Evolutionary conservation across 2,113 vertebrate genomes (phyloP), one percentile per base, ranked within the genome.

Genomic region (Chaetorhynchus papuensis): DNA sequence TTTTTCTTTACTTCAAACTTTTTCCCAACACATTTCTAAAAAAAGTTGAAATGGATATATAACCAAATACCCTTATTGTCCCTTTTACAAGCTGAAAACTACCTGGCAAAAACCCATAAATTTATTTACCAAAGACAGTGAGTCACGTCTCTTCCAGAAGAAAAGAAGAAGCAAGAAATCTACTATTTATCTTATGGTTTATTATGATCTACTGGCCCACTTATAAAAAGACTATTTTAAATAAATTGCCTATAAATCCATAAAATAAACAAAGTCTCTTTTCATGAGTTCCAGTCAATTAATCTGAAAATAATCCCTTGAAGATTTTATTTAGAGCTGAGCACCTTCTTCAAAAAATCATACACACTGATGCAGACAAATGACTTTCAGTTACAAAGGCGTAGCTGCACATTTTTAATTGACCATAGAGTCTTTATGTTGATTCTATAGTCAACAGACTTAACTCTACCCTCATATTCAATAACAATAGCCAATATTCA

Each of bases 211-310:
- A 77, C 66, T 94, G 50, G 70, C 28, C 53, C 86, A 89, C 70
- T 96, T 91, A 89, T 31, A 90, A 96, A 93, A 87, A 94, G 7
- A 89, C 90, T 86, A 93, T 92, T 96, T 95, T 61, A 75, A 79
- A 83, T 83, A 94, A 97, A 95, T 68, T 66, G 23, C 63, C 87
- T 90, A 68, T 68, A 97, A 97, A 97, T 95, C 72, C 54, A 94
- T 87, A 95, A 91, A 96, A 87, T 66, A 96, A 97, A 96, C 83
- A 96, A 94, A 91, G 39, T 50, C 50, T 60, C 41, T 94, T 95
- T 96, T 89, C 57, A 88, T 80, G 57, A 85, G 56, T 53, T 90
- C 59, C 63, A 91, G 86, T 86, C 72, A 97, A 96, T 97, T 95
- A 96, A 92, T 90, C 66, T 91, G 50, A 96, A 95, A 97, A 92